phyloP scores from a whole-genome alignment of 2,113 vertebrate genomes.

The Copsychus sechellarum region DNA sequence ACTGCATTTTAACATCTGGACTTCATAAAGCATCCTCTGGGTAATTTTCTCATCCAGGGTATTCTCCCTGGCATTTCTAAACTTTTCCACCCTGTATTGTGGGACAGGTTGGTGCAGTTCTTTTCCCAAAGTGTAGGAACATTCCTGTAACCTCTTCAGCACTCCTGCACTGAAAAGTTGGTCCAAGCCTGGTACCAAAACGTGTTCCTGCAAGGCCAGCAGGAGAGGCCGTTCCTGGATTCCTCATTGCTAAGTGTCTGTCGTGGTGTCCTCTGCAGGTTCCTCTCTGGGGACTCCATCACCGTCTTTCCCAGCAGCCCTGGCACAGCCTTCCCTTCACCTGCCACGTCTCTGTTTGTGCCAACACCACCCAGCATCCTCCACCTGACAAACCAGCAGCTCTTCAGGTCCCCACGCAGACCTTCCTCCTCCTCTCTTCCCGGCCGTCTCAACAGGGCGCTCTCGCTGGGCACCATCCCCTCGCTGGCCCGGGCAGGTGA shows the following conservation, averaged over 20 bases:
- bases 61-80: not conserved
- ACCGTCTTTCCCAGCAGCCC: slow-evolving; percentile 63
- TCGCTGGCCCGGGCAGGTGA: slow-evolving; percentile 87
- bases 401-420: slow-evolving; percentile 77
- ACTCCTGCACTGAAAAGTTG: not conserved
- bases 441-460: slow-evolving; percentile 87
- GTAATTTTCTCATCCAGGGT: not conserved
- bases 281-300: slow-evolving; percentile 75
- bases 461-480: slow-evolving; percentile 90
- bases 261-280: slow-evolving; percentile 78
- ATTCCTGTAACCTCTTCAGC: not conserved
- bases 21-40: not conserved
- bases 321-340: slow-evolving; percentile 40
- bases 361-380: slow-evolving; percentile 85
- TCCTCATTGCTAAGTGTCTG: not conserved
- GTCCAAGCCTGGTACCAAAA: not conserved
- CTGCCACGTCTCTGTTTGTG: slow-evolving; percentile 72
- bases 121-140: not conserved
- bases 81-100: not conserved
- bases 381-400: slow-evolving; percentile 81
- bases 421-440: slow-evolving; percentile 87
- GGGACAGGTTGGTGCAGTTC: not conserved
- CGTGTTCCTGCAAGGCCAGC: not conserved
- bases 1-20: not conserved
- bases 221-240: not conserved